These are phyloP conservation scores for Luscinia megarhynchos DNA, from an alignment of 2,797 vertebrate genomes.

Conservation along the genomic window DNA sequence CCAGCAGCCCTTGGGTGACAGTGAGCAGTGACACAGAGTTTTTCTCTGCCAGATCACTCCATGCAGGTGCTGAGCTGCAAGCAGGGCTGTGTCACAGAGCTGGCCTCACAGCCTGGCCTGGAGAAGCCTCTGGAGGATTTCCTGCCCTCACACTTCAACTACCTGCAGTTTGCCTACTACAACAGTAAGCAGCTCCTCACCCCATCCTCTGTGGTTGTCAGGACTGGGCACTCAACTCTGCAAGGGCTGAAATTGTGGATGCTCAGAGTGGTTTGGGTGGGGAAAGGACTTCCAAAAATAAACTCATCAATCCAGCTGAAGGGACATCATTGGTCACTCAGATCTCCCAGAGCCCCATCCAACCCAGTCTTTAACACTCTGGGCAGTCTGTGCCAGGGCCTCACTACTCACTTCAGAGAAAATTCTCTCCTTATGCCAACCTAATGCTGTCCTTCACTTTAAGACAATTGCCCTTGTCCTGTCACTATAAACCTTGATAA, in stretches of 20 bases:
- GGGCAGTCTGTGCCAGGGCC: neutral
- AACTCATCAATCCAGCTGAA: neutral
- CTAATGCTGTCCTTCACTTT: neutral
- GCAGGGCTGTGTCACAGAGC: slow-evolving; percentile 88
- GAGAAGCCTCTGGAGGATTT: slow-evolving; percentile 90
- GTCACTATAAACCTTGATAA: neutral
- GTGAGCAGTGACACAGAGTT: fast-evolving
- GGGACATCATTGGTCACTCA: neutral
- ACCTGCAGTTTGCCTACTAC: slow-evolving; percentile 97
- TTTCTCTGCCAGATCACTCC: slow-evolving; percentile 88
- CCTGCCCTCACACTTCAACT: slow-evolving; percentile 92
- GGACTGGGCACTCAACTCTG: neutral
- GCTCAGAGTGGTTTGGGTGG: neutral
- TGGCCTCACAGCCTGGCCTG: slow-evolving; percentile 82
- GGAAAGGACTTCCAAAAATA: neutral
- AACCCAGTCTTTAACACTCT: neutral
- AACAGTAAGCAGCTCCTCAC: slow-evolving; percentile 84
- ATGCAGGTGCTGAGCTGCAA: slow-evolving; percentile 92
- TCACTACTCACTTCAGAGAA: neutral
- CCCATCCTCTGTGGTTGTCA: neutral
- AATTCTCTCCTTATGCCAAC: neutral
- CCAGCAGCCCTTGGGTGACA: neutral
- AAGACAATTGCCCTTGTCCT: neutral
- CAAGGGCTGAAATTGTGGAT: neutral
- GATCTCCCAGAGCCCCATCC: neutral